Conservation (phyloP, 2,888 invertebrate species). For the Chloroclystis v-ata region DNA sequence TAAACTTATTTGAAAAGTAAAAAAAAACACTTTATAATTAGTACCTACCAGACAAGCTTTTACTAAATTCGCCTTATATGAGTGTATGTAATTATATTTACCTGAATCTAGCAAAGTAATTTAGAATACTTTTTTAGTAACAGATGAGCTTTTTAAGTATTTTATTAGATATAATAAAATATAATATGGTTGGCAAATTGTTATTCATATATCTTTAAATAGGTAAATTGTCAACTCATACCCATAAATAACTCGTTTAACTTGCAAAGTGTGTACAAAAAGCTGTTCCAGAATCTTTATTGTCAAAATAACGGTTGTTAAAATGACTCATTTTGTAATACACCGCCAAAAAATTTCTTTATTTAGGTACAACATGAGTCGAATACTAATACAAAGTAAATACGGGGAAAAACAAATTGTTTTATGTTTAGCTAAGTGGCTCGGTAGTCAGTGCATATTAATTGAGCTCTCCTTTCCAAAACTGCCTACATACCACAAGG, state of each 20-base stretch:
- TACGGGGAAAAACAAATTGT: conserved; percentile 55
- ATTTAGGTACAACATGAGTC: conserved; percentile 35
- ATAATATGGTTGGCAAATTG: no score
- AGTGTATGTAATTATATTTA: no score
- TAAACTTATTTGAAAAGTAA: no score
- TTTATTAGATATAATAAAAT: background rate
- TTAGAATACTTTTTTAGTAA: no score
- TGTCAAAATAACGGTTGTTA: conserved; percentile 57
- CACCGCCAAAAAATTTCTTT: conserved; percentile 61
- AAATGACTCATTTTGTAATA: conserved; percentile 64
- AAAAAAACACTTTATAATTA: no score
- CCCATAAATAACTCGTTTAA: conserved; percentile 37
- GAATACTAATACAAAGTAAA: conserved; percentile 50
- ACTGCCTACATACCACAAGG: conserved; percentile 37
- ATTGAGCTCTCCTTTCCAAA: conserved; percentile 55
- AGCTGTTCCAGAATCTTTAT: conserved; percentile 50
- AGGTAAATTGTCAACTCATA: conserved; percentile 8
- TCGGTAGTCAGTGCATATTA: conserved; percentile 50
- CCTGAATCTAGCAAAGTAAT: no score
- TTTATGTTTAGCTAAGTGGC: conserved; percentile 43
- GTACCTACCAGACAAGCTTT: no score
- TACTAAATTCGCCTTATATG: no score
- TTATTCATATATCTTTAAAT: background rate
- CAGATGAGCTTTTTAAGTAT: no score
- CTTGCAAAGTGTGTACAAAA: conserved; percentile 41